A percentile compares a stretch with the other conserved stretches of the same genome.
These are phyloP conservation scores for Ctenomys sociabilis DNA, from an alignment of 2,113 vertebrate species.

Conservation along the genomic window DNA sequence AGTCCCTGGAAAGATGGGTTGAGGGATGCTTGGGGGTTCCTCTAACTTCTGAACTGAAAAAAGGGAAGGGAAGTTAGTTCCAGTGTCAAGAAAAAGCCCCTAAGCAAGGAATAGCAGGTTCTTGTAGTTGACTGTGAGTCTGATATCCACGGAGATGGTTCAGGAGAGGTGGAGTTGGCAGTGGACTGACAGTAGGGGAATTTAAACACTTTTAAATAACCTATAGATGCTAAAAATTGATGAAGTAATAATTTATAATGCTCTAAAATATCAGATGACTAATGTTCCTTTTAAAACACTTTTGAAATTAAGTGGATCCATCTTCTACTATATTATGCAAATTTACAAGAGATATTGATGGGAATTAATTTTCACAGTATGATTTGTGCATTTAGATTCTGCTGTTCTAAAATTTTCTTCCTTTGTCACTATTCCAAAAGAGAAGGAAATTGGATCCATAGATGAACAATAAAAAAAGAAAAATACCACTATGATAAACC, in stretches of 20 bases:
- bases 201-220: neutral
- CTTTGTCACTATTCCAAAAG: neutral
- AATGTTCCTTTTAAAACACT: neutral
- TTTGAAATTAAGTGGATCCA: neutral
- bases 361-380: constrained; percentile 7
- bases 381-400: neutral
- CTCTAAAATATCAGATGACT: neutral
- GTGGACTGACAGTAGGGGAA: neutral
- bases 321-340: neutral
- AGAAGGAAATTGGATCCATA: neutral
- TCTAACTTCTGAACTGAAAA: neutral
- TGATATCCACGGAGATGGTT: neutral
- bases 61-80: neutral
- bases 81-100: neutral
- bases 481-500: neutral
- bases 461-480: neutral
- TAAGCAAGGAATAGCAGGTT: neutral
- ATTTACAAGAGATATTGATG: neutral
- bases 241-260: neutral
- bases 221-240: neutral
- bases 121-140: neutral
- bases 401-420: constrained; percentile 1
- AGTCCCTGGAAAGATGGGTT: neutral
- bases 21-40: neutral
- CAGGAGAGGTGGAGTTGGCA: neutral